Conservation (phyloP, 2,113 vertebrate species). For the Paralichthys olivaceus region DNA sequence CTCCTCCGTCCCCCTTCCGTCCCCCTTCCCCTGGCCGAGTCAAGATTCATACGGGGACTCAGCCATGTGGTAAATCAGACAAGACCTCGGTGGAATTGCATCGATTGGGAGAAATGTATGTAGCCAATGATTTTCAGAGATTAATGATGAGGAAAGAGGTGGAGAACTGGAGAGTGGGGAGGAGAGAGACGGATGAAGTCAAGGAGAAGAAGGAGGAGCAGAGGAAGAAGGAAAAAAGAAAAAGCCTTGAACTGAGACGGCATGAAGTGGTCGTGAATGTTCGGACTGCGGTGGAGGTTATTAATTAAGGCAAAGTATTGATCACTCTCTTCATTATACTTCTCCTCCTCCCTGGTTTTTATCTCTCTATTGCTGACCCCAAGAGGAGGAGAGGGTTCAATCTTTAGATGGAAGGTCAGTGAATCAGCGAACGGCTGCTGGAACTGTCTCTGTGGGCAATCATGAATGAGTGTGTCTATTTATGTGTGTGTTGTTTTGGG, state of each 20-base stretch:
- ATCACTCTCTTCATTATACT: slow-evolving; percentile 72
- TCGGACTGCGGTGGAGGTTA: slow-evolving; percentile 65
- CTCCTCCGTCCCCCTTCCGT: slow-evolving; percentile 35
- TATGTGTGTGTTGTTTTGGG: slow-evolving; percentile 38
- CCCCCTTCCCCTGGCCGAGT: slow-evolving; percentile 51
- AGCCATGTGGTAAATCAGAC: slow-evolving; percentile 82
- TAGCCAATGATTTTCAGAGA: slow-evolving; percentile 81
- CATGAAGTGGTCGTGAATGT: slow-evolving; percentile 56
- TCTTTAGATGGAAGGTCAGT: slow-evolving; percentile 63
- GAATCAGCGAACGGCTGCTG: slow-evolving; percentile 42
- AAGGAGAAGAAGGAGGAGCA: slow-evolving; percentile 33
- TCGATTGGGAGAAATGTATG: slow-evolving; percentile 80
- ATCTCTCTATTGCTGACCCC: slow-evolving; percentile 67
- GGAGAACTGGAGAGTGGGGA: slow-evolving; percentile 51
- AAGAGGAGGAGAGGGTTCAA: slow-evolving; percentile 41
- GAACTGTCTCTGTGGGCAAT: slow-evolving; percentile 21
- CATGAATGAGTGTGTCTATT: slow-evolving; percentile 36
- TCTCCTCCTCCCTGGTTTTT: slow-evolving; percentile 56
- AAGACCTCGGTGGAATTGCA: slow-evolving; percentile 79
- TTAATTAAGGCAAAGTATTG: slow-evolving; percentile 76
- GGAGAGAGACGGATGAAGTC: slow-evolving; percentile 19
- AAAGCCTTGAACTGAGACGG: slow-evolving; percentile 40
- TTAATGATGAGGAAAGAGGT: slow-evolving; percentile 76
- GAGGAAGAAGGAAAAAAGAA: slow-evolving; percentile 3
- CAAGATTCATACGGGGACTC: slow-evolving; percentile 73